phyloP scores from a whole-genome alignment of 1,140 invertebrate genomes.

The Drosophila auraria region DNA sequence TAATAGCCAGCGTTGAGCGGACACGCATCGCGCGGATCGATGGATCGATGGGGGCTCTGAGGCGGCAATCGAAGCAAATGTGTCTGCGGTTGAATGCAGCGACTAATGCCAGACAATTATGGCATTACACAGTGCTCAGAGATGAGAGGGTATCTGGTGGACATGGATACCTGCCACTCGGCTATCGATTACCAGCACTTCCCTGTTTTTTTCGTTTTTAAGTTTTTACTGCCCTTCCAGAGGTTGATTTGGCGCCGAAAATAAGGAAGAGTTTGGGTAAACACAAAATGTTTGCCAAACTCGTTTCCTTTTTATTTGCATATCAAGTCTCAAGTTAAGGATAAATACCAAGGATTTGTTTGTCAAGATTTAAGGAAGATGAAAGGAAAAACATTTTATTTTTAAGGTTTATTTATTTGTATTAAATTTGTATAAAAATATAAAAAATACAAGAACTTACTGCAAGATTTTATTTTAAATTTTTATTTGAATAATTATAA shows the following conservation, averaged over 20 bases:
- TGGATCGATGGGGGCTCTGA: background rate
- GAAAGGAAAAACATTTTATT: background rate
- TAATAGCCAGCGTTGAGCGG: slow-evolving; percentile 50
- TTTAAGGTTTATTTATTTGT: no score
- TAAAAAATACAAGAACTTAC: no score
- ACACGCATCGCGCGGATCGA: slow-evolving; percentile 29
- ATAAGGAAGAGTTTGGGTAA: slow-evolving; percentile 16
- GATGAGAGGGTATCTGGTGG: slow-evolving; percentile 46
- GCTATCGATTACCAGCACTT: slow-evolving; percentile 51
- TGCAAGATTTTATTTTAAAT: no score
- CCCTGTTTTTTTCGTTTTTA: slow-evolving; percentile 15
- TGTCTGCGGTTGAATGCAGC: slow-evolving; percentile 76
- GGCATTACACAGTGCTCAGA: slow-evolving; percentile 38
- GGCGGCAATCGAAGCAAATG: slow-evolving; percentile 52
- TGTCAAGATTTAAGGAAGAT: background rate
- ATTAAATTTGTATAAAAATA: no score
- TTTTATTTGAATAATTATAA: no score
- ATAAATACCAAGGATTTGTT: background rate
- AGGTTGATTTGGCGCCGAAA: slow-evolving; percentile 12
- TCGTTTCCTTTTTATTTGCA: slow-evolving; percentile 17
- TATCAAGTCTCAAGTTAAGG: background rate
- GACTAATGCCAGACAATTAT: slow-evolving; percentile 74
- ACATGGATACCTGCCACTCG: slow-evolving; percentile 50
- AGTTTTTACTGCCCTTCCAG: background rate
- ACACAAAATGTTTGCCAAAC: slow-evolving; percentile 6